phyloP scores from a whole-genome alignment of 1,140 invertebrate genomes.

The Arctopsyche grandis region DNA sequence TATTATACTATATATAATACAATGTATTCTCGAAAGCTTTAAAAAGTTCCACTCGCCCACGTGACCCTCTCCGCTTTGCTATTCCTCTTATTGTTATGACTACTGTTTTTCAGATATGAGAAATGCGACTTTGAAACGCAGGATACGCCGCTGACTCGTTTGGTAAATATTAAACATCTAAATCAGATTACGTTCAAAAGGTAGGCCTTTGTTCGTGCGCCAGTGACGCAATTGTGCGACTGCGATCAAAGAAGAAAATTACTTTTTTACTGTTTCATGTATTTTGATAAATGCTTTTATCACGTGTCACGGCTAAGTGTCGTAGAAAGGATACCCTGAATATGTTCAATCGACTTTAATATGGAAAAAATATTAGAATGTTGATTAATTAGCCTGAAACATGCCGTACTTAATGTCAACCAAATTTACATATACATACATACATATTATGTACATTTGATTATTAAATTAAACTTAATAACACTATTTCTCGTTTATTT shows the following conservation, averaged over 20 bases:
- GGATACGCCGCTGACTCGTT: neutral
- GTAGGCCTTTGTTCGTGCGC: constrained; percentile 14
- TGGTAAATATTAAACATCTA: constrained; percentile 52
- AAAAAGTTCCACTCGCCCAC: neutral
- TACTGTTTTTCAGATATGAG: neutral
- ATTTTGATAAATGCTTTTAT: too few relatives aligned
- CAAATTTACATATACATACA: too few relatives aligned
- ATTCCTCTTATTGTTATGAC: neutral
- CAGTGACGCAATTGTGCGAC: neutral
- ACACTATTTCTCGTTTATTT: too few relatives aligned
- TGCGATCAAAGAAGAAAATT: neutral
- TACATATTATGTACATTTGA: too few relatives aligned
- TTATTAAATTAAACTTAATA: too few relatives aligned
- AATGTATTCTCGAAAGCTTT: neutral
- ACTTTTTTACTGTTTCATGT: too few relatives aligned
- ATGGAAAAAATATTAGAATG: too few relatives aligned
- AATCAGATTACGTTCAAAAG: constrained; percentile 52
- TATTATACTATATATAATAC: constrained; percentile 45
- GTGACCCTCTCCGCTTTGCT: neutral
- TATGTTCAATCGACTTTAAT: too few relatives aligned
- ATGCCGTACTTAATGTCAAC: too few relatives aligned
- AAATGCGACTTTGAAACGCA: neutral
- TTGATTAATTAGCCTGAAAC: too few relatives aligned
- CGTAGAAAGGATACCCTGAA: too few relatives aligned
- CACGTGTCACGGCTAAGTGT: too few relatives aligned